Conservation (phyloP, 64 coral and sea anemone genomes). For the Porites australiensis region DNA sequence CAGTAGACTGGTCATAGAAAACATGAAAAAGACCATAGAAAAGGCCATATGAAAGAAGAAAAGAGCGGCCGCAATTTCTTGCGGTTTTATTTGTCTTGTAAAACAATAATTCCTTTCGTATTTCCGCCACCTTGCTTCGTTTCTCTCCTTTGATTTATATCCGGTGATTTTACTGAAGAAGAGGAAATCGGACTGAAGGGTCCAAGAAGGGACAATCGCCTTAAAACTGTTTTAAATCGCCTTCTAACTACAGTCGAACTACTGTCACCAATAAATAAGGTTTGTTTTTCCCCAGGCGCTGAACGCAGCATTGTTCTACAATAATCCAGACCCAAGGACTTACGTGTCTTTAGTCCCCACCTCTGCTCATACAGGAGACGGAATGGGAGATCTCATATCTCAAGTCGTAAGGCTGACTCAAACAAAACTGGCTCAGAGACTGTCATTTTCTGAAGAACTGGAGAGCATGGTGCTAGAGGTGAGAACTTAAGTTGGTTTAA, state of each 20-base stretch:
- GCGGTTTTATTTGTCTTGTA: too few species aligned
- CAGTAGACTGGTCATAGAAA: too few species aligned
- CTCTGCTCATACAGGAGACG: conserved; percentile 95
- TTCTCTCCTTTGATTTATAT: too few species aligned
- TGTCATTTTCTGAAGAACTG: conserved; percentile 86
- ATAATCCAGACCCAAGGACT: conserved; percentile 84
- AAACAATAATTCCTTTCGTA: too few species aligned
- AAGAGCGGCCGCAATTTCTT: too few species aligned
- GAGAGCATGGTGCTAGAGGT: conserved; percentile 94
- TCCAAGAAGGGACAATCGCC: too few species aligned
- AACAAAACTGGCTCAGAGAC: conserved; percentile 81
- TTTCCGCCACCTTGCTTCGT: too few species aligned
- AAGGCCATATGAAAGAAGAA: too few species aligned
- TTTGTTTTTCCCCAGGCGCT: conserved; percentile 58
- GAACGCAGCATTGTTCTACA: conserved; percentile 90
- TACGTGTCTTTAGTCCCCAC: conserved; percentile 96
- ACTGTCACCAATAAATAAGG: background rate
- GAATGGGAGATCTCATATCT: conserved; percentile 96
- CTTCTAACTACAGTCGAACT: background rate
- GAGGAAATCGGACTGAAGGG: too few species aligned
- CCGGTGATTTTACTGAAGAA: too few species aligned
- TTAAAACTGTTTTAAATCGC: too few species aligned
- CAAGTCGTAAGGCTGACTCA: conserved; percentile 90
- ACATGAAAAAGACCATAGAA: too few species aligned
- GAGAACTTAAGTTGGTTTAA: background rate